Percentiles rank a stretch among this genome's conserved stretches.
phyloP scores from a whole-genome alignment of 1,140 invertebrate species.

The Polypedilum pembai region DNA sequence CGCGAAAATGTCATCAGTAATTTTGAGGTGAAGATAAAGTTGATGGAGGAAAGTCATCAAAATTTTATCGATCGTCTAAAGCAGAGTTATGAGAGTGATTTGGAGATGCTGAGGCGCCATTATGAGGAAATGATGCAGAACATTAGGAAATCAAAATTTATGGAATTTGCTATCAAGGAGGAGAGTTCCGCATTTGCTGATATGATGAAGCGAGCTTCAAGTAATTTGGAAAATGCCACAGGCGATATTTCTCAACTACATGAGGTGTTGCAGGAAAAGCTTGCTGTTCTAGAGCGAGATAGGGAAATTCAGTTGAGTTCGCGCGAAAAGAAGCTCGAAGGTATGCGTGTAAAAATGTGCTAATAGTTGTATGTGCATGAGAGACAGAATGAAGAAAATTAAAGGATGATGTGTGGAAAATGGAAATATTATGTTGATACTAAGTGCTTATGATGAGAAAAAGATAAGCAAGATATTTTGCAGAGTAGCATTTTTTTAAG shows the following conservation, averaged over 20 bases:
- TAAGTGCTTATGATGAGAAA: background rate
- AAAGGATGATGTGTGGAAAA: background rate
- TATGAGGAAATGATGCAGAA: slow-evolving; percentile 43
- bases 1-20: slow-evolving; percentile 39
- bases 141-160: slow-evolving; percentile 42
- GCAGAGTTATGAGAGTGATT: slow-evolving; percentile 40
- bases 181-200: slow-evolving; percentile 43
- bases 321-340: slow-evolving; percentile 42
- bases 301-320: slow-evolving; percentile 39
- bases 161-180: slow-evolving; percentile 41
- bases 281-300: slow-evolving; percentile 39
- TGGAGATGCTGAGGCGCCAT: slow-evolving; percentile 42
- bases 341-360: slow-evolving; percentile 33
- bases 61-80: slow-evolving; percentile 43
- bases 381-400: no score
- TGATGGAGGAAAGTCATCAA: slow-evolving; percentile 39
- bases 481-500: no score
- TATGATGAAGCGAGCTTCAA: slow-evolving; percentile 43
- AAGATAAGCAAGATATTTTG: background rate
- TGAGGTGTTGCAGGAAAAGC: slow-evolving; percentile 38
- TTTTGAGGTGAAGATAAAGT: slow-evolving; percentile 42
- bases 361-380: no score
- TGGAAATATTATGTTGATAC: background rate
- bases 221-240: slow-evolving; percentile 38
- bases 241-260: slow-evolving; percentile 36